Conservation (phyloP, 2,888 invertebrate genomes). For the Scaptomyza tumidula region DNA sequence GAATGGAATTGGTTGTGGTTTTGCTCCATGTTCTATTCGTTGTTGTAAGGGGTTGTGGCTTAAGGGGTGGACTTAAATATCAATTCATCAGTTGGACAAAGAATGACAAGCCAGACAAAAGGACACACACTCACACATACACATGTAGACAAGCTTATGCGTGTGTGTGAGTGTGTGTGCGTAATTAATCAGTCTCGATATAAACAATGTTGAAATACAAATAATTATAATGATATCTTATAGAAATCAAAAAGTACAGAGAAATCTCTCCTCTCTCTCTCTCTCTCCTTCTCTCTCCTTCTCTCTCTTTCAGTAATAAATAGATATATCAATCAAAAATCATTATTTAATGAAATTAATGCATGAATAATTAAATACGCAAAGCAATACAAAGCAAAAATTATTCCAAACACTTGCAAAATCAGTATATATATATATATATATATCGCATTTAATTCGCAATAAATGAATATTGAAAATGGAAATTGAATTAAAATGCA, state of each 20-base stretch:
- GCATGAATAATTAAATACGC: background rate
- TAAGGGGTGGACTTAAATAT: conserved; percentile 29
- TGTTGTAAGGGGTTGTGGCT: conserved; percentile 50
- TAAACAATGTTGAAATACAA: background rate
- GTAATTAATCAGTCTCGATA: background rate
- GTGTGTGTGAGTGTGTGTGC: conserved; percentile 1
- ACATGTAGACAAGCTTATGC: no score
- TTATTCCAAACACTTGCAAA: background rate
- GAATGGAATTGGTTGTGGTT: background rate
- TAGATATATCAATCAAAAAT: background rate
- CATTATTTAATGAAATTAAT: background rate
- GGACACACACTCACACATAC: no score
- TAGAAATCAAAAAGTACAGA: background rate
- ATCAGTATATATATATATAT: no score
- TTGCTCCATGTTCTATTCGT: conserved; percentile 34
- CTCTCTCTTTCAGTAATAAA: no score
- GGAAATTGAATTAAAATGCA: background rate
- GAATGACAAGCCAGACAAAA: background rate
- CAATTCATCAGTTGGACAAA: conserved; percentile 47
- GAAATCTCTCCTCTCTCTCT: no score
- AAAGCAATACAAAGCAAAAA: background rate
- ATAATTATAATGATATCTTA: background rate
- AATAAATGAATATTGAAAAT: no score
- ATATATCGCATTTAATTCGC: background rate
- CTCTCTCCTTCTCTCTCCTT: no score